Conservation (phyloP, 2,888 invertebrate species). For the Danaus chrysippus region DNA sequence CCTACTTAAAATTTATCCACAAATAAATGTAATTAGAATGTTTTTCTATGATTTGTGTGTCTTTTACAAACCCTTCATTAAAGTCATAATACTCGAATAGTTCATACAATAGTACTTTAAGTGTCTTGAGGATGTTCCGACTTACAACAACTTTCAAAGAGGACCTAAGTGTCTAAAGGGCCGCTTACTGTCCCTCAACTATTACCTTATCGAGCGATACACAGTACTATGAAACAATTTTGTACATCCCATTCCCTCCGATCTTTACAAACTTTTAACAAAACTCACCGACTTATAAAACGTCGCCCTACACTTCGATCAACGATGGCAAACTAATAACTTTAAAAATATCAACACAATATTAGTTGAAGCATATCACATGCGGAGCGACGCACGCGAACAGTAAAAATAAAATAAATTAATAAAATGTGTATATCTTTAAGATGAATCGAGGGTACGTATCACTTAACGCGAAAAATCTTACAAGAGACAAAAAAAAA, state of each 20-base stretch:
- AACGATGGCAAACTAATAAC: constrained; percentile 77
- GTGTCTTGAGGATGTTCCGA: constrained; percentile 63
- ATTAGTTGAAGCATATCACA: constrained; percentile 66
- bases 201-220: constrained; percentile 67
- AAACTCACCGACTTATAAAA: constrained; percentile 63
- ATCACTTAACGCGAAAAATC: constrained; percentile 48
- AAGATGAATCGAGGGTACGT: constrained; percentile 44
- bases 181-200: constrained; percentile 51
- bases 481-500: constrained; percentile 50
- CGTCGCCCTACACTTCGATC: constrained; percentile 72
- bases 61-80: constrained; percentile 39
- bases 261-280: constrained; percentile 45
- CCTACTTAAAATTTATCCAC: not conserved
- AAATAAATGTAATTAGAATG: constrained; percentile 5
- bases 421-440: constrained; percentile 53
- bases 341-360: constrained; percentile 71
- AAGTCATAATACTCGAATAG: constrained; percentile 42
- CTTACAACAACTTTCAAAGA: constrained; percentile 69
- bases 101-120: constrained; percentile 77
- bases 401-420: constrained; percentile 48
- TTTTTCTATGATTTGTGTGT: constrained; percentile 42
- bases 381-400: constrained; percentile 35
- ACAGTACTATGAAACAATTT: constrained; percentile 74
- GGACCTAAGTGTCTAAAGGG: constrained; percentile 53
- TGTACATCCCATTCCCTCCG: constrained; percentile 62